Percentiles rank a stretch among this genome's conserved stretches.
phyloP scores from a whole-genome alignment of 2,797 vertebrate species.

The Coregonus ussuriensis region DNA sequence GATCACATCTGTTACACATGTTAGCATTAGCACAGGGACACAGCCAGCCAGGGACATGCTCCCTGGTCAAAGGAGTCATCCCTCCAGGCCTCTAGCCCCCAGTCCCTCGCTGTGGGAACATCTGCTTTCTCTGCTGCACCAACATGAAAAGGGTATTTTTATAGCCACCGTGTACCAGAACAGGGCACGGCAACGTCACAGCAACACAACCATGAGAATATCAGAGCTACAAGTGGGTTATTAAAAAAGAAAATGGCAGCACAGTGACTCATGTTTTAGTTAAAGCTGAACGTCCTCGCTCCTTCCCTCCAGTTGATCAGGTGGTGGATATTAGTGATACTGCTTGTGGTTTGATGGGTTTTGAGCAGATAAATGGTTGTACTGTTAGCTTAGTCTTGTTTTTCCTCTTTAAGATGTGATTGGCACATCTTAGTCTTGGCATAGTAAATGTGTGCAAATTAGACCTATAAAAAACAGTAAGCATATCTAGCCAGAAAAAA shows the following conservation, averaged over 20 bases:
- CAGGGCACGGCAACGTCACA: constrained; percentile 1
- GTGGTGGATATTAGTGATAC: neutral
- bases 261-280: neutral
- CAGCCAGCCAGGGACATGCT: too few relatives aligned
- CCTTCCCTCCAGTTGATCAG: neutral
- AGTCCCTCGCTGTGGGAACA: too few relatives aligned
- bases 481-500: constrained; percentile 71
- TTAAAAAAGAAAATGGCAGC: constrained; percentile 6
- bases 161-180: constrained; percentile 30
- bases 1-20: too few relatives aligned
- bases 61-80: too few relatives aligned
- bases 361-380: constrained; percentile 19
- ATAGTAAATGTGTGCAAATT: constrained; percentile 8
- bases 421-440: neutral
- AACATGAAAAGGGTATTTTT: constrained; percentile 53
- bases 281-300: neutral
- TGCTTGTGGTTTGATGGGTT: constrained; percentile 6
- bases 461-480: constrained; percentile 20
- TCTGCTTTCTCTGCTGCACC: constrained; percentile 53
- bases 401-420: neutral
- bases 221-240: constrained; percentile 1
- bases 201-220: constrained; percentile 42
- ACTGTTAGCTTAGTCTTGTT: constrained; percentile 10
- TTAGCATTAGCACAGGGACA: too few relatives aligned
- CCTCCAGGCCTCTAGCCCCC: too few relatives aligned